Conservation (phyloP, 2,113 vertebrate species). For the Cinclus mexicanus region DNA sequence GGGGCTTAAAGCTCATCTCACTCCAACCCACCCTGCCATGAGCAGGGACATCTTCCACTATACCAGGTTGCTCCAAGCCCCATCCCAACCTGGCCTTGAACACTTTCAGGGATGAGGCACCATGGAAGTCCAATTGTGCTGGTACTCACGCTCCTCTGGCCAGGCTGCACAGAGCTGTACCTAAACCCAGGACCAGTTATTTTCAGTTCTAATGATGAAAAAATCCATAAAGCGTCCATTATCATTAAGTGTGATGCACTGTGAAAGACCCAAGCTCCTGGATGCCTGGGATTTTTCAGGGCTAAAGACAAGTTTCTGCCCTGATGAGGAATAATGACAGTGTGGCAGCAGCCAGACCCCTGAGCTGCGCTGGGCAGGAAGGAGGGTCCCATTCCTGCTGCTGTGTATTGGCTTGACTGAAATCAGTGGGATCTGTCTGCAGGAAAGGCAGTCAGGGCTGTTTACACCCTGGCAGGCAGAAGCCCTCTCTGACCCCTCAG, state of each 20-base stretch:
- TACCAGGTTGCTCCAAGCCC: neutral
- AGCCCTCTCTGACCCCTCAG: conserved; percentile 49
- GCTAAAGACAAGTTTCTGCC: neutral
- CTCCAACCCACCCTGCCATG: neutral
- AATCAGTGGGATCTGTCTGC: neutral
- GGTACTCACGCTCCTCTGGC: neutral
- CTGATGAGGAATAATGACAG: neutral
- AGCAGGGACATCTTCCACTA: neutral
- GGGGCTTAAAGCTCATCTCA: neutral
- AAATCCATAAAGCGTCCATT: neutral
- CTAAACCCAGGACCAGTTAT: neutral
- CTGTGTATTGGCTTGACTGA: neutral
- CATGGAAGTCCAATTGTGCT: neutral
- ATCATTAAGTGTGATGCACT: neutral
- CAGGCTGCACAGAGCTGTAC: neutral
- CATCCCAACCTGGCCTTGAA: neutral
- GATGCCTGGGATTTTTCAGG: neutral
- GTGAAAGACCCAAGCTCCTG: neutral
- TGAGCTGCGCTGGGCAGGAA: neutral
- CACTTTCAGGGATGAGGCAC: neutral
- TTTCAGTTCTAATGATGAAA: neutral
- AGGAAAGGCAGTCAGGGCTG: neutral
- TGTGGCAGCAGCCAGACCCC: rapidly evolving
- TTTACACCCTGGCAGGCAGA: conserved; percentile 55
- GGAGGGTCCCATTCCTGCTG: neutral